phyloP scores from a whole-genome alignment of 2,113 vertebrate species.

The Oceanodroma tethys region DNA sequence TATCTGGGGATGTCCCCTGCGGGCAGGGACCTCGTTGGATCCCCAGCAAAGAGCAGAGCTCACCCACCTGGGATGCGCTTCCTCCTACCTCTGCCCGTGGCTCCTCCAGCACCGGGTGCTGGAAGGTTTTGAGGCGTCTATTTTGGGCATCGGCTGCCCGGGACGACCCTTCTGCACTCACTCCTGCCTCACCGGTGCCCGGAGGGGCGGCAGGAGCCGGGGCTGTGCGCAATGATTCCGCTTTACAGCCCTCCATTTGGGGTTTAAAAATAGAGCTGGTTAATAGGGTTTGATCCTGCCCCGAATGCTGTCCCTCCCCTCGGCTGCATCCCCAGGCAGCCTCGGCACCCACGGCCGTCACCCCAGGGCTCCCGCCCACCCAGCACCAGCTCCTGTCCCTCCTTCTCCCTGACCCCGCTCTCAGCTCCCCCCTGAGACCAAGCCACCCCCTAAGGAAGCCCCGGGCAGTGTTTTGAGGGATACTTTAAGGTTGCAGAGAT shows the following conservation, averaged over 20 bases:
- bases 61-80: rapidly evolving
- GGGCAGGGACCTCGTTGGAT: not conserved
- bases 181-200: not conserved
- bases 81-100: not conserved
- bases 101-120: not conserved
- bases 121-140: not conserved
- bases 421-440: not conserved
- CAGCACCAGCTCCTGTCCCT: not conserved
- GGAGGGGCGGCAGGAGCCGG: not conserved
- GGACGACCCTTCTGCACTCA: not conserved
- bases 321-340: not conserved
- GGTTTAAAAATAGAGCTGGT: not conserved
- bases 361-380: not conserved
- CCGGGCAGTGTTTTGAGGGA: not conserved
- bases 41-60: not conserved
- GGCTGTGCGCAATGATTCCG: not conserved
- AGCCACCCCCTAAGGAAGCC: not conserved
- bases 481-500: not conserved
- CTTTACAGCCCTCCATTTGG: not conserved
- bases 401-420: not conserved
- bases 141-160: not conserved
- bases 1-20: not conserved
- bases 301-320: not conserved
- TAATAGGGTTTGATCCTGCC: not conserved
- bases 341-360: rapidly evolving